Evolutionary conservation across 1,140 invertebrate species (phyloP).

Genomic region (Chionoecetes opilio): DNA sequence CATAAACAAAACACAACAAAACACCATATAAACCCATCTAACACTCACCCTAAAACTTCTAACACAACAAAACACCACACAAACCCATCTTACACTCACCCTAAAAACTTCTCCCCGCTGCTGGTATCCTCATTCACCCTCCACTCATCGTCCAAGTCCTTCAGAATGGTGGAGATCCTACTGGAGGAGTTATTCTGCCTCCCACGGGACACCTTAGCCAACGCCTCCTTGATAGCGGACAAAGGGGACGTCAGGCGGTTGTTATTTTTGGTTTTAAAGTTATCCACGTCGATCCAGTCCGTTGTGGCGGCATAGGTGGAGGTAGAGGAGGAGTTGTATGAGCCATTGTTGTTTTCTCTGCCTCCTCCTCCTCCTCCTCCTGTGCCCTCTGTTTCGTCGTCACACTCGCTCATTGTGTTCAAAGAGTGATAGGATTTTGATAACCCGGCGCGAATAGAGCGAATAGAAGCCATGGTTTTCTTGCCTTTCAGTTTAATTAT

Average conservation of each 20-base stretch:
- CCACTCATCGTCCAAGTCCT: slow-evolving; percentile 67
- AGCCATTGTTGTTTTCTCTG: not conserved
- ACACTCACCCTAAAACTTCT: not conserved
- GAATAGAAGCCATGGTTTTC: slow-evolving; percentile 53
- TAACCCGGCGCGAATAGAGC: slow-evolving; percentile 61
- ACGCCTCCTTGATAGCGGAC: slow-evolving; percentile 45
- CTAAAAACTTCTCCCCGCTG: slow-evolving; percentile 29
- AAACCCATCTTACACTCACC: slow-evolving; percentile 10
- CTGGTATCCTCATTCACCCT: slow-evolving; percentile 49
- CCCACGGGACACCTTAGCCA: slow-evolving; percentile 42
- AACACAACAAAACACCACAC: not conserved
- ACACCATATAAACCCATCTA: not conserved
- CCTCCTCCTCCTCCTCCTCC: slow-evolving; percentile 10
- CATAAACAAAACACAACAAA: not conserved
- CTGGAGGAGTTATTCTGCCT: slow-evolving; percentile 41
- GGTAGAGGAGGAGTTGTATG: not conserved
- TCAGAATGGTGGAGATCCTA: slow-evolving; percentile 60
- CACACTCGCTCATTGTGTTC: slow-evolving; percentile 36
- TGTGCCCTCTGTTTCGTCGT: not conserved
- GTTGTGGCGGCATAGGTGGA: not conserved
- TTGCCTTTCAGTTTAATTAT: not conserved
- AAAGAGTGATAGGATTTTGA: slow-evolving; percentile 62
- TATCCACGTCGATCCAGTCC: slow-evolving; percentile 66
- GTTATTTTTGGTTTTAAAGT: slow-evolving; percentile 35
- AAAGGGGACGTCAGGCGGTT: slow-evolving; percentile 45